phyloP scores from a whole-genome alignment of 2,797 vertebrate genomes.

The Thripadectes ignobilis region DNA sequence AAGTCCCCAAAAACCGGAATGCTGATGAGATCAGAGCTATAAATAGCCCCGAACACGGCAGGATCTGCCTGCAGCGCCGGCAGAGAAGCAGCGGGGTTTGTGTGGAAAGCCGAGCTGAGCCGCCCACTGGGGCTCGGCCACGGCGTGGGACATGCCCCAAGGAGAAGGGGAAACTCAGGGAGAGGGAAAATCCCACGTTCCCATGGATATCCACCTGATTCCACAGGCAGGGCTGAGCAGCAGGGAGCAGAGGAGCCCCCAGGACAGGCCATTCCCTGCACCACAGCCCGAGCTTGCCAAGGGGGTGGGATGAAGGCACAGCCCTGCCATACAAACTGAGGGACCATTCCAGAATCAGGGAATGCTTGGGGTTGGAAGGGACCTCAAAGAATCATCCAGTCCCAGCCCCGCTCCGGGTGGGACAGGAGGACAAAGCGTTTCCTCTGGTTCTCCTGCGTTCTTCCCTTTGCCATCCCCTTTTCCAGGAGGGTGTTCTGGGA shows the following conservation, averaged over 20 bases:
- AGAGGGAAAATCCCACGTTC: accelerated
- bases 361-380: neutral
- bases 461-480: neutral
- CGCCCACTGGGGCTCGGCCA: accelerated
- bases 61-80: slow-evolving; percentile 49
- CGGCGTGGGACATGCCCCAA: neutral
- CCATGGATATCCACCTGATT: too few relatives aligned
- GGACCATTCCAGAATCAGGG: neutral
- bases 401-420: neutral
- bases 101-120: neutral
- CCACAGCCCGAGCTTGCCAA: accelerated
- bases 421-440: neutral
- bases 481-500: neutral
- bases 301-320: neutral
- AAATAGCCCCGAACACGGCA: slow-evolving; percentile 68
- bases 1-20: neutral
- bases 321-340: neutral
- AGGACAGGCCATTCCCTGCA: neutral
- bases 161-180: accelerated
- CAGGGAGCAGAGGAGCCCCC: neutral
- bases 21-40: slow-evolving; percentile 65
- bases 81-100: neutral
- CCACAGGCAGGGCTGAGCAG: neutral
- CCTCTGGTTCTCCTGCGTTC: neutral
- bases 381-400: neutral